Evolutionary conservation across 2,113 vertebrate species (phyloP).

Genomic region (Actenoides lindsayi): DNA sequence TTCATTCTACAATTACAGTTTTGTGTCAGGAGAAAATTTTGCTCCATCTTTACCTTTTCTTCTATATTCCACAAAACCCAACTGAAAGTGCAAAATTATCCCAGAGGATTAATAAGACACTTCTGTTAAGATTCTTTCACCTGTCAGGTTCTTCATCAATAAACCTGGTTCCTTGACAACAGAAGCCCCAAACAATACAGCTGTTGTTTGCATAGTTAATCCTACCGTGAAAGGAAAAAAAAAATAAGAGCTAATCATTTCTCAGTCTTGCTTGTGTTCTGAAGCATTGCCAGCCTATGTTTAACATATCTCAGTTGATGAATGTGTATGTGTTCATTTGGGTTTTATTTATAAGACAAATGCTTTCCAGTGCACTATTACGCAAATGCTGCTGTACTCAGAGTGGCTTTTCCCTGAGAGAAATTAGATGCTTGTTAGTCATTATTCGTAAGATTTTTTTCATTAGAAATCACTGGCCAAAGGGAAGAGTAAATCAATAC

Average conservation of each 20-base stretch:
- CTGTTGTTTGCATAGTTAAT: neutral
- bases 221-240: neutral
- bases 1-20: neutral
- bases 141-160: neutral
- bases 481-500: neutral
- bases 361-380: neutral
- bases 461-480: neutral
- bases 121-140: neutral
- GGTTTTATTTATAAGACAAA: slow-evolving; percentile 11
- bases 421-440: neutral
- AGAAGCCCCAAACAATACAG: neutral
- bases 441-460: neutral
- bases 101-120: neutral
- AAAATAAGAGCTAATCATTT: neutral
- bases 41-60: neutral
- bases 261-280: neutral
- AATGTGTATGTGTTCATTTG: neutral
- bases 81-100: neutral
- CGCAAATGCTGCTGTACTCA: neutral
- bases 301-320: neutral
- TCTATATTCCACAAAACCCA: neutral
- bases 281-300: neutral
- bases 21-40: neutral
- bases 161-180: neutral
- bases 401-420: neutral